phyloP scores from a whole-genome alignment of 2,113 vertebrate species.

The Pogona vitticeps region DNA sequence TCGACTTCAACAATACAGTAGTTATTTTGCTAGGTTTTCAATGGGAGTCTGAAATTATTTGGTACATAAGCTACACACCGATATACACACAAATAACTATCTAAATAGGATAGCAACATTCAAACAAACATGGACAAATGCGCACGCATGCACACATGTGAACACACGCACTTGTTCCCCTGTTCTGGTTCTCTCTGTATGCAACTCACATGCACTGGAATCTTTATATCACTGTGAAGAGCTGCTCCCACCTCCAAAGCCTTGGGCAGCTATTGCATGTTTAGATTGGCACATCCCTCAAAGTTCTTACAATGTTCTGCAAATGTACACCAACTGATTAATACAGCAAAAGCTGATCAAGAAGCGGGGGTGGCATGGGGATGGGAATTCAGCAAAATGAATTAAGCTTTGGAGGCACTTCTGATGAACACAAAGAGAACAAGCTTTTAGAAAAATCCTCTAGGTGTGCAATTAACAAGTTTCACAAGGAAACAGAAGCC shows the following conservation, averaged over 20 bases:
- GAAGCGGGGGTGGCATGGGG: not conserved
- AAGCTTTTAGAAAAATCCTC: not conserved
- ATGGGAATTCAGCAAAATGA: not conserved
- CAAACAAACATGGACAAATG: no score
- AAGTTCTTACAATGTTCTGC: not conserved
- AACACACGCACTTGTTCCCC: no score
- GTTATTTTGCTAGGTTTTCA: no score
- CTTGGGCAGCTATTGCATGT: not conserved
- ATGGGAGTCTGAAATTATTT: no score
- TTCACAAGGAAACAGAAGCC: not conserved
- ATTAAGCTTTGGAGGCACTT: not conserved
- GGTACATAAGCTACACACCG: no score
- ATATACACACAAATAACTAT: no score
- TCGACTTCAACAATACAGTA: no score
- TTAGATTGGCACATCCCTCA: conserved; percentile 12
- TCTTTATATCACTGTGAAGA: not conserved
- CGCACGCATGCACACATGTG: no score
- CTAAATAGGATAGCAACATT: no score
- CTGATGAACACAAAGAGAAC: not conserved
- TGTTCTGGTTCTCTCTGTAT: not conserved
- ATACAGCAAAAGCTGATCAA: not conserved
- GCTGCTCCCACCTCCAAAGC: not conserved
- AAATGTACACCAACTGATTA: not conserved
- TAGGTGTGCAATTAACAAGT: not conserved
- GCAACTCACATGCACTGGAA: not conserved